Evolutionary conservation across 1,140 invertebrate genomes (phyloP), one percentile per base, ranked within the genome.

Genomic region (Zelostemma sp.): DNA sequence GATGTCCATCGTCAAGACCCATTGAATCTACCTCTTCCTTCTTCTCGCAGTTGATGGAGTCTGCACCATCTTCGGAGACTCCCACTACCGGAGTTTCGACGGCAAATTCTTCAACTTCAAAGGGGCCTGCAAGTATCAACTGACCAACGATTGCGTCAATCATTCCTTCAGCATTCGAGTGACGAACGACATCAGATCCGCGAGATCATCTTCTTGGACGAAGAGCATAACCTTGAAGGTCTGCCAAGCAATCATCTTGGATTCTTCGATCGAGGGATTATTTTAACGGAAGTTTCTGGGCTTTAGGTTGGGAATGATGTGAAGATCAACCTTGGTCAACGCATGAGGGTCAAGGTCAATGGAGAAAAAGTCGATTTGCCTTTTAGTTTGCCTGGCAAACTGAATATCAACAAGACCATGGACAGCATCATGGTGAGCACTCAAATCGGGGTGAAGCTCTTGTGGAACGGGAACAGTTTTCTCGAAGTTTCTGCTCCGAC

Each of bases 271-370:
- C 6, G 54, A 45, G 0, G 2, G n/a, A n/a, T n/a, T n/a, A 62
- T 12, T 51, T 0, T 41, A 59, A 14, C 50, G 56, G n/a, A 47
- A n/a, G 1, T 21, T 33, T 45, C 46, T 58, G 8, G 68, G 9
- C 1, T 28, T 48, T 25, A 85, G 87, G 88, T 92, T 38, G 89
- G 88, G 0, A 28, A 28, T 28, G 86, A 90, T 0, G 80, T 89
- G 4, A 93, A 94, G 82, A 90, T 98, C 5, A 95, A 94, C 76
- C 88, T 98, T 41, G 93, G 94, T n/a, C 95, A 95, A 75, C 88
- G 41, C 96, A 16, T 54, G 11, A 11, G 51, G 3, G 50, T 55
- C 0, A 31, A 17, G n/a, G 6, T 66, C 9, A 35, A 40, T 2
- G 14, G 51, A 1, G 55, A 66, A 2, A 21, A 6, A 0, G 18